Base-by-base conservation (phyloP, 2,113 vertebrate species). In the Paraplagusia blochii region DNA sequence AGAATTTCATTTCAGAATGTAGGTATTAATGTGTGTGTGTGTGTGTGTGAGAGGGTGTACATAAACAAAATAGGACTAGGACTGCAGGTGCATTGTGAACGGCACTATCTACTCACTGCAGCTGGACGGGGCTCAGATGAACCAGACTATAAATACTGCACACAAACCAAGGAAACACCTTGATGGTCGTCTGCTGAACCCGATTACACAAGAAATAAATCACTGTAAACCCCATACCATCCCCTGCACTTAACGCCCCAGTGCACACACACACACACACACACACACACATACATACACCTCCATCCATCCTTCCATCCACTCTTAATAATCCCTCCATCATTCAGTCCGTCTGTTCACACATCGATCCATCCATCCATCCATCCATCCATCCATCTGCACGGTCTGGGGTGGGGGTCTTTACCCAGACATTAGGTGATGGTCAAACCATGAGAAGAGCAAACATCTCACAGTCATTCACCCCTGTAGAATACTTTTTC, bases 131-230 rank as follows among this genome's bases (percentile, higher is more conserved):
- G 51, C 74, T 57, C 67, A 77, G 80, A 85, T 83, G 76, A 68
- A 80, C 63, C 69, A 56, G 50, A 77, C 82, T 81, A 81, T 81
- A 81, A 81, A 84, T 84, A 84, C 66, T 49, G 42, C 56, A 13
- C 66, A 44, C 53, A 53, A 48, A 29, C 22, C 22, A 29, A 74
- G 81, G 76, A 83, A 83, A 82, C 77, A 82, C 79, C 68, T 82
- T 79, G 79, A 79, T 45, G 64, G 66, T 51, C 59, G 76, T 76
- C 80, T 77, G 83, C 83, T 83, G 82, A 80, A 77, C 81, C 60
- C 9, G 79, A 85, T 87, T 84, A 85, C 80, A 80, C 55, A 61
- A 64, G 63, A 81, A 84, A 87, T 84, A 84, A 82, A 87, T 84
- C 81, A 81, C 69, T 56, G 2, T 14, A 66, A 55, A 52, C 42